phyloP scores from a whole-genome alignment of 2,113 vertebrate genomes.

The Panurus biarmicus region DNA sequence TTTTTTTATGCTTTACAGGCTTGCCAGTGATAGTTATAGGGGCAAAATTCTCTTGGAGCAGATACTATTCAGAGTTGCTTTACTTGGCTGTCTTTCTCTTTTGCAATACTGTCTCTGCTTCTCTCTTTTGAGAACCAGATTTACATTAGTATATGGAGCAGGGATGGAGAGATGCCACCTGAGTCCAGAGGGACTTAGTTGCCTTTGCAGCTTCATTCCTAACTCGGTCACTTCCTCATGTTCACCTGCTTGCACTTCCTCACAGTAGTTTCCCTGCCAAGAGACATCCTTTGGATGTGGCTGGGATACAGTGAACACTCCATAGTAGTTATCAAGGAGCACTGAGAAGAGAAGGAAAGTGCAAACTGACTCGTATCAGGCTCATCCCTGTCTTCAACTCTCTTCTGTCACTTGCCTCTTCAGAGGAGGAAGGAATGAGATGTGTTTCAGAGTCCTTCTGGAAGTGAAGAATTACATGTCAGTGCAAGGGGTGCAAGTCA shows the following conservation, averaged over 20 bases:
- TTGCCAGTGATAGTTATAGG: not conserved
- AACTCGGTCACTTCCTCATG: not conserved
- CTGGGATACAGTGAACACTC: not conserved
- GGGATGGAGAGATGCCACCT: not conserved
- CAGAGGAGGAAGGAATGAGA: not conserved
- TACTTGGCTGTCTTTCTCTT: not conserved
- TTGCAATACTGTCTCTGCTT: not conserved
- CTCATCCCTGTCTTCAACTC: not conserved
- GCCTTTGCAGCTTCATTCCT: not conserved
- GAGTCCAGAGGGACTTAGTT: not conserved
- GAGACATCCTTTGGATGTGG: not conserved
- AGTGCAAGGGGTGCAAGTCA: not conserved
- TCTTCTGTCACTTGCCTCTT: not conserved
- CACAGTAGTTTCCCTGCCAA: not conserved
- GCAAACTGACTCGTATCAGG: not conserved
- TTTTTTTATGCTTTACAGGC: not conserved
- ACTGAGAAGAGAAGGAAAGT: not conserved
- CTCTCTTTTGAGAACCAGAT: not conserved
- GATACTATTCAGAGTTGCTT: not conserved
- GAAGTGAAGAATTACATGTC: not conserved
- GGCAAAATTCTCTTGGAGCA: not conserved
- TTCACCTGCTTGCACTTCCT: not conserved
- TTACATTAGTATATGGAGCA: not conserved
- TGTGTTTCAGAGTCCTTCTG: not conserved
- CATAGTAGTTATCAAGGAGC: not conserved